These are phyloP conservation scores for Drosophila niveifrons DNA, from an alignment of 2,888 invertebrate genomes.

Conservation along the genomic window DNA sequence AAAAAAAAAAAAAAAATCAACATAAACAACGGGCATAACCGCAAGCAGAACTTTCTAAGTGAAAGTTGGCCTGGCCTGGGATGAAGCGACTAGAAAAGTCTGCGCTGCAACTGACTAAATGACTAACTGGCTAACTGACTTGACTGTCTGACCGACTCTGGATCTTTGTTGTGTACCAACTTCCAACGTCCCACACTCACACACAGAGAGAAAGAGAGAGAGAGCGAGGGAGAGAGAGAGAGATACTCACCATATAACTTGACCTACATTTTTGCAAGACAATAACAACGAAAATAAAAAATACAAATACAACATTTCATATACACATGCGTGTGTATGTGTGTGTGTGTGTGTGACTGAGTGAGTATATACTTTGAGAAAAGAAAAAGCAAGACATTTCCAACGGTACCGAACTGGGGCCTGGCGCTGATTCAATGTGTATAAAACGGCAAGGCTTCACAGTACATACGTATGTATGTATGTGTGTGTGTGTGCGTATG, in stretches of 20 bases:
- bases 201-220: conserved; percentile 33
- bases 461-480: conserved; percentile 10
- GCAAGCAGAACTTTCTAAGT: conserved; percentile 85
- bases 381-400: conserved; percentile 84
- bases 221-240: conserved; percentile 33
- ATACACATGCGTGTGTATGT: conserved; percentile 1
- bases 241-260: conserved; percentile 80
- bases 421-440: conserved; percentile 72
- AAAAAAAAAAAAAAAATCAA: conserved; percentile 44
- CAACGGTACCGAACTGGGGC: conserved; percentile 79
- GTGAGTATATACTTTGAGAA: conserved; percentile 53
- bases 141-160: conserved; percentile 29
- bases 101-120: conserved; percentile 46
- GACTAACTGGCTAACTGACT: conserved; percentile 14
- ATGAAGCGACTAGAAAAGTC: conserved; percentile 79
- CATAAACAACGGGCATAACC: conserved; percentile 63
- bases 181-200: conserved; percentile 68
- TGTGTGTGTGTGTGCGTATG: conserved; percentile 3
- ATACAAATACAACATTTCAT: conserved; percentile 53
- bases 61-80: conserved; percentile 75
- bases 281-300: conserved; percentile 73
- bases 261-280: conserved; percentile 83
- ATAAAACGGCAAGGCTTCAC: conserved; percentile 77
- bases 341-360: conserved; percentile 15
- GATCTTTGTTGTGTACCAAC: conserved; percentile 40